phyloP scores from a whole-genome alignment of 2,888 invertebrate species.

The Leptopilina drosophilae region DNA sequence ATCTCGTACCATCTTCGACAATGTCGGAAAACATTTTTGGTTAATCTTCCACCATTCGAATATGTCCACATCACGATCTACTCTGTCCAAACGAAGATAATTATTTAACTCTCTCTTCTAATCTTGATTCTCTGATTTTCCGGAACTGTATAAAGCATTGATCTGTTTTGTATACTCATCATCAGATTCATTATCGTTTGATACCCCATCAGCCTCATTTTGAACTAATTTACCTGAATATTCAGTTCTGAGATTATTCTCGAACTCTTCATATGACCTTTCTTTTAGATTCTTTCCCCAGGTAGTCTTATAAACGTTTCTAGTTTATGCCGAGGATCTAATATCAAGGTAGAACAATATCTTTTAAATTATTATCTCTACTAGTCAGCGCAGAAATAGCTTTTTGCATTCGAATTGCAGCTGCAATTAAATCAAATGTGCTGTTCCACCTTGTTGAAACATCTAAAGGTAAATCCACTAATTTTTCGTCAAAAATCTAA shows the following conservation, averaged over 20 bases:
- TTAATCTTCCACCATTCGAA: conserved; percentile 22
- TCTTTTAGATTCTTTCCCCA: conserved; percentile 45
- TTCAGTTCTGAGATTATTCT: background rate
- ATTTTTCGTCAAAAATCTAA: too few species aligned
- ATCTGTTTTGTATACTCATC: background rate
- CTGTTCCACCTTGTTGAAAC: too few species aligned
- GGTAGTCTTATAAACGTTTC: conserved; percentile 43
- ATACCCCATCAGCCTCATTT: background rate
- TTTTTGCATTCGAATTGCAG: too few species aligned
- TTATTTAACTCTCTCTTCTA: background rate
- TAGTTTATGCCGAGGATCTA: conserved; percentile 49
- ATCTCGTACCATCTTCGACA: background rate
- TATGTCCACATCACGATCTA: conserved; percentile 6
- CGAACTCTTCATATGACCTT: conserved; percentile 40
- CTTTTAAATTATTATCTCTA: conserved; percentile 1
- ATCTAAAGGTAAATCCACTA: too few species aligned
- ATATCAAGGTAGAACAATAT: conserved; percentile 41
- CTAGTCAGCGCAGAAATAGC: too few species aligned
- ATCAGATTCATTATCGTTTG: background rate
- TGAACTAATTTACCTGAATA: background rate
- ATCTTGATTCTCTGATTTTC: background rate
- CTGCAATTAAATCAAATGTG: too few species aligned
- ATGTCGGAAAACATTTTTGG: background rate
- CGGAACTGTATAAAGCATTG: background rate
- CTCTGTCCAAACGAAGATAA: conserved; percentile 16